Evolutionary conservation across 2,888 invertebrate genomes (phyloP).

Genomic region (Acleris emargana): DNA sequence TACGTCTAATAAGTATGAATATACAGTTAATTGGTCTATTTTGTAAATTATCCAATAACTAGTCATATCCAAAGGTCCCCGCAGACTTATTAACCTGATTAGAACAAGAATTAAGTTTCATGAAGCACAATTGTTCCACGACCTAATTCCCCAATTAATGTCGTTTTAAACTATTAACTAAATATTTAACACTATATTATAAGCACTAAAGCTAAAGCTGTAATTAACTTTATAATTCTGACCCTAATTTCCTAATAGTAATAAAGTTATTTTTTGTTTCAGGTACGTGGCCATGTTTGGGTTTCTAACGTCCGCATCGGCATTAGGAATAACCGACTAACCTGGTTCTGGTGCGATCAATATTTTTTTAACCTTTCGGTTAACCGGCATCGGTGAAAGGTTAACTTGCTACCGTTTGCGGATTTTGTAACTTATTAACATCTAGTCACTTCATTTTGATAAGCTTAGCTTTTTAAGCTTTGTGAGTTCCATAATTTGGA

Average conservation of each 20-base stretch:
- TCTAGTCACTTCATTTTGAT: not conserved
- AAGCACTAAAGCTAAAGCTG: not conserved
- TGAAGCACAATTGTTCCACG: conserved; percentile 45
- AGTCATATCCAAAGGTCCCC: not conserved
- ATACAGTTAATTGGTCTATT: not conserved
- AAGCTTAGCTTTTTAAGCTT: too few relatives aligned
- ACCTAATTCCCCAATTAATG: conserved; percentile 43
- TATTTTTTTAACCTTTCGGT: conserved; percentile 50
- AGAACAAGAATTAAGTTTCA: conserved; percentile 21
- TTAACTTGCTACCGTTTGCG: conserved; percentile 7
- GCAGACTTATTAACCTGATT: conserved; percentile 26
- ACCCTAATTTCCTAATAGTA: not conserved
- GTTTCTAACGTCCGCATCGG: conserved; percentile 6
- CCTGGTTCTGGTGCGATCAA: conserved; percentile 53
- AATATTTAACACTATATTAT: conserved; percentile 10
- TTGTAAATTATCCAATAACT: not conserved
- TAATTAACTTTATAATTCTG: not conserved
- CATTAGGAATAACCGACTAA: conserved; percentile 50
- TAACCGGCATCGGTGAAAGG: conserved; percentile 31
- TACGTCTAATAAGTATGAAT: not conserved
- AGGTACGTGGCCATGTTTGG: conserved; percentile 12
- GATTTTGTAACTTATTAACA: not conserved
- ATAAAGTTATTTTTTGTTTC: conserved; percentile 18
- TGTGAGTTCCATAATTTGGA: too few relatives aligned
- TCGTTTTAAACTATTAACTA: conserved; percentile 7